Evolutionary conservation across 2,888 invertebrate genomes (phyloP).

Genomic region (Coleophora flavipennella): DNA sequence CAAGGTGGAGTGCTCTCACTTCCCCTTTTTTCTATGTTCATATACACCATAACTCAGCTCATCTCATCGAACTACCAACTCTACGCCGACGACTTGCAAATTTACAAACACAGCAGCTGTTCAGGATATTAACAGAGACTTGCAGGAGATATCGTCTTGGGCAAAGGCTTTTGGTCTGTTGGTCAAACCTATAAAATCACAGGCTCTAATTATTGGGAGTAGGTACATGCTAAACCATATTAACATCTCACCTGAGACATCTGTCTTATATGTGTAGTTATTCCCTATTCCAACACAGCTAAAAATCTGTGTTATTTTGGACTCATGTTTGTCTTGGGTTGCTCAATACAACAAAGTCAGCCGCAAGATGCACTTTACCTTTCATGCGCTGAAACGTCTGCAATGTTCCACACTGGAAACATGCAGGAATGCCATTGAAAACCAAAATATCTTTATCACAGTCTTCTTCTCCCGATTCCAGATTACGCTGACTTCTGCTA

Average conservation of each 20-base stretch:
- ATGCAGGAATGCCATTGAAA: background rate
- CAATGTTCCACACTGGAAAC: no score
- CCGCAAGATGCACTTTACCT: background rate
- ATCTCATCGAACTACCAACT: background rate
- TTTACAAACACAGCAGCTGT: no score
- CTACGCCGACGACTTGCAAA: background rate
- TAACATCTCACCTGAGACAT: background rate
- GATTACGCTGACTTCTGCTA: conserved; percentile 4
- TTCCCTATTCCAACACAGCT: conserved; percentile 2
- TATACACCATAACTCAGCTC: background rate
- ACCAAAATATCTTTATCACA: background rate
- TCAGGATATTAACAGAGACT: background rate
- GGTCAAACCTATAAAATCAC: no score
- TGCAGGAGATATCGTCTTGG: no score
- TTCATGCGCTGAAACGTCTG: conserved; percentile 1
- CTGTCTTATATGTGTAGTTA: background rate
- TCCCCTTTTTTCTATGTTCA: background rate
- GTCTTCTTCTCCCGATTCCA: conserved; percentile 1
- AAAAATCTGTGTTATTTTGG: conserved; percentile 4
- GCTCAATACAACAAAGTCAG: background rate
- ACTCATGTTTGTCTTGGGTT: conserved; percentile 1
- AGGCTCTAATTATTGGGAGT: no score
- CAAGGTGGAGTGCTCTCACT: no score
- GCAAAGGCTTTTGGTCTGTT: no score
- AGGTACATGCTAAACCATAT: background rate